phyloP scores from a whole-genome alignment of 2,113 vertebrate species.

The Mirza zaza region DNA sequence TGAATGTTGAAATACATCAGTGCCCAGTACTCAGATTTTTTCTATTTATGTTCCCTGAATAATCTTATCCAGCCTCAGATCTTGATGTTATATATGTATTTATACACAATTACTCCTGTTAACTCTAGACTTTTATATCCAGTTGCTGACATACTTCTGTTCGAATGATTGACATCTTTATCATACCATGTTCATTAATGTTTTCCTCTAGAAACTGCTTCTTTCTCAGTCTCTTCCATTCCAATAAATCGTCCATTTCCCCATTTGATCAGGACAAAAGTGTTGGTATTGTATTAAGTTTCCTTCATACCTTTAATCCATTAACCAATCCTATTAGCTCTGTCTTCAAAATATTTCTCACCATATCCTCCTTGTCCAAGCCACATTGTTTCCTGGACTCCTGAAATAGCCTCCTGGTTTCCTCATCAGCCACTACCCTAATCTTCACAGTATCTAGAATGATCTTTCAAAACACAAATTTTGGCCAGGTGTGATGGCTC shows the following conservation, averaged over 20 bases:
- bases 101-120: background rate
- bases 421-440: background rate
- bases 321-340: background rate
- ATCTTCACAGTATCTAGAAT: background rate
- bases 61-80: background rate
- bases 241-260: background rate
- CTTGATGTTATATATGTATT: background rate
- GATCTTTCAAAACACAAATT: background rate
- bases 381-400: background rate
- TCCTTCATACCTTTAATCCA: background rate
- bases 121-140: background rate
- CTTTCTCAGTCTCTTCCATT: background rate
- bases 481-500: no score
- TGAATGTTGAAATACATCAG: background rate
- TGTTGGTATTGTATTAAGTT: background rate
- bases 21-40: background rate
- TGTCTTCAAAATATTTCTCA: background rate
- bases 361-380: background rate
- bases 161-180: background rate
- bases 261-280: background rate
- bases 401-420: background rate
- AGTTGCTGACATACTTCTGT: background rate
- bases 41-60: background rate
- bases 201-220: background rate
- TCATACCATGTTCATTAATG: background rate